Base-by-base conservation (phyloP, 2,113 vertebrate genomes). In the Crotalus tigris region DNA sequence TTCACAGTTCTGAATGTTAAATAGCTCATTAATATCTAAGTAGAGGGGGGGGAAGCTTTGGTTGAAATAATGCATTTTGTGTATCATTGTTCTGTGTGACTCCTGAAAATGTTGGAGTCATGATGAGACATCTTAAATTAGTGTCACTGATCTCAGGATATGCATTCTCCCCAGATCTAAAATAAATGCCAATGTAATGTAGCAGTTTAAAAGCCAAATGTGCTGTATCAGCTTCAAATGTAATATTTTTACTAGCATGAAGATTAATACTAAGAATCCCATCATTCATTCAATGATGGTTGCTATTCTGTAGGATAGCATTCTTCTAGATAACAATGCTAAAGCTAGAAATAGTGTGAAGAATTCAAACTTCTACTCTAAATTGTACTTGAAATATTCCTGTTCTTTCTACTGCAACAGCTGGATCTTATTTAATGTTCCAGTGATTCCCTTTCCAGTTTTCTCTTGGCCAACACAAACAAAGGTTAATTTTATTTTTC, bases 401-500 rank as follows among this genome's bases (percentile, higher is more conserved):
- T 51, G 17, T 75, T 55, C 51, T 44, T 61, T 59, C 19, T n/a
- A 88, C 90, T 90, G 26, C 23, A 46, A 88, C 57, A 15, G 69
- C 58, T 92, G 0, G 19, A 93, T 75, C 7, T 11, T 89, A 75
- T 39, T 51, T 86, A 93, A 33, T 0, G 24, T 21, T 2, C 58
- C 92, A 59, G 23, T 59, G 24, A 59, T 39, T 81, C 33, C n/a
- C 17, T 59, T 95, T 90, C 91, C 87, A 1, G 3, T 49, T 85
- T 93, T 39, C 10, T 55, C 59, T 21, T 44, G 1, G 93, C 81
- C 51, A 5, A 59, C 0, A 88, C 44, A 91, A 81, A 23, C 91
- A 9, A 39, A 92, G 93, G n/a, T 0, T 58, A 57, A 13, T 33
- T 24, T 93, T 59, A 5, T 0, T 51, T 0, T 89, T 90, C 75